Evolutionary conservation across 2,888 invertebrate species (phyloP).

Genomic region (Phengaris arion): DNA sequence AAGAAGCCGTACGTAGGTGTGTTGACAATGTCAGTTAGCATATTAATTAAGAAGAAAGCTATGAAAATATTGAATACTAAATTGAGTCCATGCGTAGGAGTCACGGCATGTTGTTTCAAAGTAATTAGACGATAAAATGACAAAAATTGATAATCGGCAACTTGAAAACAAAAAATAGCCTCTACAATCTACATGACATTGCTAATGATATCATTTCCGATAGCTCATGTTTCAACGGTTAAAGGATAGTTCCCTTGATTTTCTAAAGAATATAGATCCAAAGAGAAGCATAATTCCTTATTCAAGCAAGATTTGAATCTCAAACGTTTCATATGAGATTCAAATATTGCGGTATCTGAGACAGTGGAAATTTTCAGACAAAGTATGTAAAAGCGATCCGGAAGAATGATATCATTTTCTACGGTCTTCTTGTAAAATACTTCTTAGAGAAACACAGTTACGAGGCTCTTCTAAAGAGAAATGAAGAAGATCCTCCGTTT

Average conservation of each 20-base stretch:
- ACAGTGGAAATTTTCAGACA: too few species aligned
- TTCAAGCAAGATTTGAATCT: not conserved
- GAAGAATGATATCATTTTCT: too few species aligned
- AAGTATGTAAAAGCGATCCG: too few species aligned
- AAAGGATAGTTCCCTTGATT: not conserved
- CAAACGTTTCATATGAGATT: not conserved
- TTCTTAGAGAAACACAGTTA: too few species aligned
- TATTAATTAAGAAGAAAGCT: constrained; percentile 77
- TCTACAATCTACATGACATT: constrained; percentile 6
- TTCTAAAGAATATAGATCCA: not conserved
- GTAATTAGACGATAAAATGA: constrained; percentile 26
- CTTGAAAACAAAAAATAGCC: not conserved
- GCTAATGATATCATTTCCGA: not conserved
- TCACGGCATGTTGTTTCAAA: constrained; percentile 20
- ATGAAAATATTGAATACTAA: constrained; percentile 66
- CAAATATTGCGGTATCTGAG: not conserved
- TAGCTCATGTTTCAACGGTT: not conserved
- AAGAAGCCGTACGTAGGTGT: constrained; percentile 56
- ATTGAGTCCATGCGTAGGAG: constrained; percentile 30
- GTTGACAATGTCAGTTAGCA: constrained; percentile 74
- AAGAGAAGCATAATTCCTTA: not conserved
- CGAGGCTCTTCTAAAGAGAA: too few species aligned
- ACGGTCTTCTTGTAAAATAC: too few species aligned
- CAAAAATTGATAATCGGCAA: constrained; percentile 18
- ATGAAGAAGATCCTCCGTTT: too few species aligned